Evolutionary conservation across 2,888 invertebrate genomes (phyloP).

Genomic region (Tenthredo mesomela): DNA sequence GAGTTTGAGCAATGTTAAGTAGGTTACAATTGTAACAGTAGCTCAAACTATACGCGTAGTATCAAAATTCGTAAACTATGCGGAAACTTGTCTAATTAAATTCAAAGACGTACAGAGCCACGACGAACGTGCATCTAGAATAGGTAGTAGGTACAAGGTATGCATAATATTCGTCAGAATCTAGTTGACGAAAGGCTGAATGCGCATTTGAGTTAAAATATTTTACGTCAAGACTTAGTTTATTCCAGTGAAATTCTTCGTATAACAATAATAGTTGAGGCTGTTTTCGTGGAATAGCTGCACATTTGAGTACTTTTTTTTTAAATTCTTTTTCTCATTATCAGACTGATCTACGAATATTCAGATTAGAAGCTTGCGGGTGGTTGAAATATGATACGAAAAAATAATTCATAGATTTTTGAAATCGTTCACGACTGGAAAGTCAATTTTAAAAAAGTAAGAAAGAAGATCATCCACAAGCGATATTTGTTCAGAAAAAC

Average conservation of each 20-base stretch:
- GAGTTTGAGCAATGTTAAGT: conserved; percentile 1
- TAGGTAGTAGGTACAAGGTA: neutral
- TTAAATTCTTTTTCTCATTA: too few relatives aligned
- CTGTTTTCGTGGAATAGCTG: neutral
- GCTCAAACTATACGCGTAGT: conserved; percentile 34
- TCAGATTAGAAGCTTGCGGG: too few relatives aligned
- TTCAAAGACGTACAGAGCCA: conserved; percentile 4
- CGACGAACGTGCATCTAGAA: neutral
- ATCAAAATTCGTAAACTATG: conserved; percentile 46
- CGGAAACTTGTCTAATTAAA: conserved; percentile 46
- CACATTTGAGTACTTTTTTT: too few relatives aligned
- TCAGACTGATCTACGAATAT: too few relatives aligned
- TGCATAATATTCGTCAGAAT: neutral
- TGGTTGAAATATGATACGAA: too few relatives aligned
- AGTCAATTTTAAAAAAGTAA: too few relatives aligned
- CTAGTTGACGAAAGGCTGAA: neutral
- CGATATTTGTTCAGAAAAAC: too few relatives aligned
- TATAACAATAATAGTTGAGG: neutral
- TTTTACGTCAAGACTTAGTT: neutral
- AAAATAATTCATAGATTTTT: too few relatives aligned
- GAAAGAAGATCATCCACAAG: too few relatives aligned
- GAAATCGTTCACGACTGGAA: too few relatives aligned
- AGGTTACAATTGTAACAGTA: conserved; percentile 31
- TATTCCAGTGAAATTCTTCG: neutral
- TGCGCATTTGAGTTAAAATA: neutral